A percentile compares a stretch with the other conserved stretches of the same genome.
These are phyloP conservation scores for Margaritifera margaritifera DNA, from an alignment of 2,888 invertebrate genomes.

Conservation along the genomic window DNA sequence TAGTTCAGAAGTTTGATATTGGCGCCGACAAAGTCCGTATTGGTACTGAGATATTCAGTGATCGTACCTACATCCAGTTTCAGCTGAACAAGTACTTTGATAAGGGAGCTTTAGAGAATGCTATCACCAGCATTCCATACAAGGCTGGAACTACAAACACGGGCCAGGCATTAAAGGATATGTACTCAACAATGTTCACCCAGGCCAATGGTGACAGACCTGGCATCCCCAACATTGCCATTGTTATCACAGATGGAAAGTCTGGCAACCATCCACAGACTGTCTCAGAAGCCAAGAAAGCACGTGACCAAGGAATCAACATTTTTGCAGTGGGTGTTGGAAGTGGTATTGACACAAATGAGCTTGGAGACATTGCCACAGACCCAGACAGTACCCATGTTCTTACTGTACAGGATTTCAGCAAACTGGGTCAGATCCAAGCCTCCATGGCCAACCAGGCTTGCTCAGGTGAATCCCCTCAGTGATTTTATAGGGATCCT, in stretches of 20 bases:
- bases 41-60: conserved; percentile 56
- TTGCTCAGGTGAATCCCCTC: conserved; percentile 31
- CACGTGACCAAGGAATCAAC: conserved; percentile 42
- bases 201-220: conserved; percentile 57
- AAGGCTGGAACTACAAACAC: conserved; percentile 64
- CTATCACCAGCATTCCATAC: conserved; percentile 58
- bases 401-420: conserved; percentile 54
- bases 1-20: conserved; percentile 54
- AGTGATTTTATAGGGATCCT: too few relatives aligned
- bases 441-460: conserved; percentile 47
- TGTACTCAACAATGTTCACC: conserved; percentile 42
- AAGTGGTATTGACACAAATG: conserved; percentile 39
- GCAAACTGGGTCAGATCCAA: conserved; percentile 49
- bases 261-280: conserved; percentile 55
- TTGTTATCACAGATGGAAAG: conserved; percentile 59
- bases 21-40: conserved; percentile 54
- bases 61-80: conserved; percentile 58
- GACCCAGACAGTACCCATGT: conserved; percentile 61
- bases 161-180: conserved; percentile 48
- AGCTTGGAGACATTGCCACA: conserved; percentile 60
- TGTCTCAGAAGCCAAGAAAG: conserved; percentile 42
- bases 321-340: conserved; percentile 60
- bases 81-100: conserved; percentile 54
- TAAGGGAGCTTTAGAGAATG: conserved; percentile 44
- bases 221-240: conserved; percentile 56